These are phyloP conservation scores for Megalonaias nervosa DNA, from an alignment of 1,140 invertebrate species.

Conservation along the genomic window DNA sequence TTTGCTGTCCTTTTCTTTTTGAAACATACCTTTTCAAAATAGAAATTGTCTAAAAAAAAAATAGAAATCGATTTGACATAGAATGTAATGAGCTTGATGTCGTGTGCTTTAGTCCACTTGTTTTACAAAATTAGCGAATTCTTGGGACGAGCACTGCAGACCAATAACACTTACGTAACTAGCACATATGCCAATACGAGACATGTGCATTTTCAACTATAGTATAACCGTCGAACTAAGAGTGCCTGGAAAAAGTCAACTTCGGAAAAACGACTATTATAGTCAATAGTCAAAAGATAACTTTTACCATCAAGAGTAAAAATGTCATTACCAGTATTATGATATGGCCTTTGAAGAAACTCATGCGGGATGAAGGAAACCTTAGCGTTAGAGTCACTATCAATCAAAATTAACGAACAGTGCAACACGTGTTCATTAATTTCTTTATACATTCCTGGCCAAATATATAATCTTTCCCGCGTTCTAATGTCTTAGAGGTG, in stretches of 20 bases:
- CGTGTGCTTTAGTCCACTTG: constrained; percentile 8
- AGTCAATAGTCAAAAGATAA: constrained; percentile 25
- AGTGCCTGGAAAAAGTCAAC: constrained; percentile 28
- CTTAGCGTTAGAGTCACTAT: constrained; percentile 27
- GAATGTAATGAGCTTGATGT: neutral
- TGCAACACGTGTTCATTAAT: constrained; percentile 40
- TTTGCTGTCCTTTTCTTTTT: neutral
- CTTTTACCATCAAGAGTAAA: constrained; percentile 27
- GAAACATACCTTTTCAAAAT: neutral
- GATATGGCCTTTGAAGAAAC: constrained; percentile 34
- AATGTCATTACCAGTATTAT: constrained; percentile 32
- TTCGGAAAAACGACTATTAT: constrained; percentile 38
- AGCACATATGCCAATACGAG: constrained; percentile 2
- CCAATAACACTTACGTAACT: constrained; percentile 7
- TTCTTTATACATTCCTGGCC: constrained; percentile 48
- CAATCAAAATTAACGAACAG: constrained; percentile 35
- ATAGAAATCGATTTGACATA: no score
- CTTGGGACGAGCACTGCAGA: constrained; percentile 8
- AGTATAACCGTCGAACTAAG: constrained; percentile 23
- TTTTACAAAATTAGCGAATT: constrained; percentile 14
- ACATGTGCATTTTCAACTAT: constrained; percentile 6
- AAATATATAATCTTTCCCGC: constrained; percentile 35
- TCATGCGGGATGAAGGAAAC: constrained; percentile 30
- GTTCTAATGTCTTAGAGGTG: constrained; percentile 40
- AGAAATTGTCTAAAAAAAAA: neutral